Conservation (phyloP, 2,888 invertebrate species). For the Campoplex nolae region DNA sequence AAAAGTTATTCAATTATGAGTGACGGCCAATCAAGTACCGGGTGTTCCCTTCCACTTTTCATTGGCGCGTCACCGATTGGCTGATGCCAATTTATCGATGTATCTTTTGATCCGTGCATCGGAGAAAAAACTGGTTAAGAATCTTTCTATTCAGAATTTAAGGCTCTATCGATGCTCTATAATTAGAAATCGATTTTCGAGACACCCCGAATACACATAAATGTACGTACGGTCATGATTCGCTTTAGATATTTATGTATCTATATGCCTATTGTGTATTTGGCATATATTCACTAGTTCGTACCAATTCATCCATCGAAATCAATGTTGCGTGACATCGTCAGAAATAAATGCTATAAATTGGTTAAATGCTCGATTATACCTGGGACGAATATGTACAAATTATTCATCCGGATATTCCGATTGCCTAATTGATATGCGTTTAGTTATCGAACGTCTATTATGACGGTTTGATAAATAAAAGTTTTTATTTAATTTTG, state of each 20-base stretch:
- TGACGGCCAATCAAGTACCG: neutral
- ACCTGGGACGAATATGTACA: slow-evolving; percentile 26
- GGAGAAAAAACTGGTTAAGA: neutral
- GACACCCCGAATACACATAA: neutral
- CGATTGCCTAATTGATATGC: slow-evolving; percentile 30
- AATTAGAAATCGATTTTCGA: neutral
- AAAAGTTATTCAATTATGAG: neutral
- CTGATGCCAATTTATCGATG: no score
- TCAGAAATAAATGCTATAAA: slow-evolving; percentile 57
- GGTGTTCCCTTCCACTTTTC: no score
- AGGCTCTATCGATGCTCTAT: neutral
- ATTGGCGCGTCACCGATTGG: no score
- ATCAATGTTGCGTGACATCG: slow-evolving; percentile 42
- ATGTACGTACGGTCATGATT: neutral
- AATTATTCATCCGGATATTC: slow-evolving; percentile 57
- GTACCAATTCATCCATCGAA: slow-evolving; percentile 59
- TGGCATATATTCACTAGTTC: slow-evolving; percentile 8
- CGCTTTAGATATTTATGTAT: neutral
- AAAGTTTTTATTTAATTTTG: neutral
- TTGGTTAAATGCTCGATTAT: slow-evolving; percentile 40
- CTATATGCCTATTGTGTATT: neutral
- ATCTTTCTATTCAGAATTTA: neutral
- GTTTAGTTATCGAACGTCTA: neutral
- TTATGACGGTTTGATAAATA: neutral
- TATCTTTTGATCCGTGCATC: no score